Percentiles rank a stretch among this genome's conserved stretches.
These are phyloP conservation scores for Halcyon malimbica DNA, from an alignment of 2,113 vertebrate genomes.

Conservation along the genomic window DNA sequence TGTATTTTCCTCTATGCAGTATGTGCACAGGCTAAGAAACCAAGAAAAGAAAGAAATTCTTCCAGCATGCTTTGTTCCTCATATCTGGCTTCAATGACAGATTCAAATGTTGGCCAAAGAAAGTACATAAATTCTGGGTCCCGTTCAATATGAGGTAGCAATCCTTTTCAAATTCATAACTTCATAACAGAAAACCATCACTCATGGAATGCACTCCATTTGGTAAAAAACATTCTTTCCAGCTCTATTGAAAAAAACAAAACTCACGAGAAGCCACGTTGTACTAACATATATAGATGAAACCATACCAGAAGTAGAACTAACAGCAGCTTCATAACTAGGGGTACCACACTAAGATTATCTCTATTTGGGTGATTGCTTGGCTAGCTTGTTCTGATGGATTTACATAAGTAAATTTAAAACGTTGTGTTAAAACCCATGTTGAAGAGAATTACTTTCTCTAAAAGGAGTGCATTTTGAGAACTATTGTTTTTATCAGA, in stretches of 20 bases:
- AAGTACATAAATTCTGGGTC: slow-evolving; percentile 58
- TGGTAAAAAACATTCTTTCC: slow-evolving; percentile 35
- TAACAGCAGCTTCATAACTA: neutral
- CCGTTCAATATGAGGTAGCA: slow-evolving; percentile 39
- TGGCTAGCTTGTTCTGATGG: neutral
- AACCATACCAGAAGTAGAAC: neutral
- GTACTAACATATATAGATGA: neutral
- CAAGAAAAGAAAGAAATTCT: slow-evolving; percentile 10
- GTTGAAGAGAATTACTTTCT: slow-evolving; percentile 8
- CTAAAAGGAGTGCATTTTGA: neutral
- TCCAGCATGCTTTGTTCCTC: slow-evolving; percentile 18
- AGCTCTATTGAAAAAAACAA: neutral
- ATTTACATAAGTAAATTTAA: slow-evolving; percentile 33
- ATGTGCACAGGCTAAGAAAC: neutral
- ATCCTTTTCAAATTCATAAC: slow-evolving; percentile 42
- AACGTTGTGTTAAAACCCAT: neutral
- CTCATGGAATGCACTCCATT: slow-evolving; percentile 11
- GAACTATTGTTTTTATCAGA: slow-evolving; percentile 30
- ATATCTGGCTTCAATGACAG: slow-evolving; percentile 30
- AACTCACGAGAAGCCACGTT: neutral
- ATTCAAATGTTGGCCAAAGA: slow-evolving; percentile 38
- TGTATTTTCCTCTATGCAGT: neutral
- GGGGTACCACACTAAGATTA: neutral
- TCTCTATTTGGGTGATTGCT: neutral
- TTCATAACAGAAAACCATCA: slow-evolving; percentile 16